phyloP scores from a whole-genome alignment of 2,797 vertebrate species.

The Kryptopterus vitreolus region DNA sequence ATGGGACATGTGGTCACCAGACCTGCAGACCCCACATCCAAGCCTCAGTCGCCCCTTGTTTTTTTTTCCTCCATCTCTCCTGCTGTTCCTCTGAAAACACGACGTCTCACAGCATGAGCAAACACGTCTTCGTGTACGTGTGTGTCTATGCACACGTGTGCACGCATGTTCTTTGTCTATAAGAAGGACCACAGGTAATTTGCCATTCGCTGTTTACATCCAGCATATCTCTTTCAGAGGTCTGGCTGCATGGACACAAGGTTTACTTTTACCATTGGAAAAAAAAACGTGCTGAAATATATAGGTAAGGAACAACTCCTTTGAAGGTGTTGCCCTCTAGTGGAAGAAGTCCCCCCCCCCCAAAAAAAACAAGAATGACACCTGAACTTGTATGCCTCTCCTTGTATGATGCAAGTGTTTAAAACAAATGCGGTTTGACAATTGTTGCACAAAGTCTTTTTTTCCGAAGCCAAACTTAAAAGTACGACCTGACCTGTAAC shows the following conservation, averaged over 20 bases:
- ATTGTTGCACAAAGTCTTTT: conserved; percentile 5
- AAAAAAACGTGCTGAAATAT: conserved; percentile 12
- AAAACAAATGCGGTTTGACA: conserved; percentile 9
- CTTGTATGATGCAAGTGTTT: neutral
- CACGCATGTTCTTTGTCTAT: conserved; percentile 15
- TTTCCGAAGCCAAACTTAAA: conserved; percentile 22
- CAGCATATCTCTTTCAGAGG: conserved; percentile 16
- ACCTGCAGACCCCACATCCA: conserved; percentile 59
- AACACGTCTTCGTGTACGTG: conserved; percentile 70
- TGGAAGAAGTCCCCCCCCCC: conserved; percentile 63
- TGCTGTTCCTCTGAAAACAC: conserved; percentile 70
- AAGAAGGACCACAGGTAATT: conserved; percentile 4
- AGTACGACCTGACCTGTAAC: conserved; percentile 8
- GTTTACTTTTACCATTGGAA: conserved; percentile 18
- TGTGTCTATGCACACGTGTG: conserved; percentile 40
- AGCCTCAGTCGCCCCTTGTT: conserved; percentile 39
- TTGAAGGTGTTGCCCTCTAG: conserved; percentile 72
- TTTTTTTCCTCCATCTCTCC: conserved; percentile 58
- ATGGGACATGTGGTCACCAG: conserved; percentile 81
- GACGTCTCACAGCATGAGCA: conserved; percentile 67
- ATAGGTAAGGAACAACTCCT: conserved; percentile 47
- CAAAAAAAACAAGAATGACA: neutral
- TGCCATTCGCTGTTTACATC: conserved; percentile 28
- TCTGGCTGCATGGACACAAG: conserved; percentile 16
- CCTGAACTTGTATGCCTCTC: neutral